phyloP scores from a whole-genome alignment of 2,797 vertebrate genomes.

The Sebastes reedi region DNA sequence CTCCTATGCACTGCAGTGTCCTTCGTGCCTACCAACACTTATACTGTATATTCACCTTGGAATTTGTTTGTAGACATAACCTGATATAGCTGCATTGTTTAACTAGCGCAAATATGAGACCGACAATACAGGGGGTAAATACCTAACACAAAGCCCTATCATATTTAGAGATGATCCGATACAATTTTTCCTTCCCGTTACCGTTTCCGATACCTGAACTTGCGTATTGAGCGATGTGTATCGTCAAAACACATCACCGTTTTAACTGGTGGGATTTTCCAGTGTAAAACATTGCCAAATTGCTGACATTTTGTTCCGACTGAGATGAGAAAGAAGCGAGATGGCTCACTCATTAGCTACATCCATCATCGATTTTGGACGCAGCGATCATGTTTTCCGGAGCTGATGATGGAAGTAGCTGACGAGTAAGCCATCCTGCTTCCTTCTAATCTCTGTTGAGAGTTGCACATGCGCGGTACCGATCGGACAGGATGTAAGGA shows the following conservation, averaged over 20 bases:
- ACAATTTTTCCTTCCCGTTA: not conserved
- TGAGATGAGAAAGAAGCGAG: no score
- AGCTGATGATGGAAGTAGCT: no score
- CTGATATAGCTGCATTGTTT: not conserved
- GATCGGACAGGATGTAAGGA: no score
- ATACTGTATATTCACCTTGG: conserved; percentile 21
- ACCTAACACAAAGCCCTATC: not conserved
- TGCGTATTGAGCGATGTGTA: not conserved
- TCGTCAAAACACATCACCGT: not conserved
- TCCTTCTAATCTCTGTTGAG: no score
- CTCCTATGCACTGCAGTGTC: not conserved
- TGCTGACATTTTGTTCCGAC: no score
- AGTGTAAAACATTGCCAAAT: no score
- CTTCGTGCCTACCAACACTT: conserved; percentile 1
- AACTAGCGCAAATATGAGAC: not conserved
- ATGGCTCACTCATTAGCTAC: no score
- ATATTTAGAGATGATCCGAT: not conserved
- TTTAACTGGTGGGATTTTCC: not conserved
- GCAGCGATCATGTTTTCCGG: no score
- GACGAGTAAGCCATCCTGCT: no score
- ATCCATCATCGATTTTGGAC: no score
- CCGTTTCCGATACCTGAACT: not conserved
- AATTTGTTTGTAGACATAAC: conserved; percentile 16
- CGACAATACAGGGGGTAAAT: not conserved
- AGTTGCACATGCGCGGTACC: no score